A percentile compares a stretch with the other conserved stretches of the same genome.
These are phyloP conservation scores for Spermophilus dauricus DNA, from an alignment of 2,113 vertebrate species.

Conservation along the genomic window DNA sequence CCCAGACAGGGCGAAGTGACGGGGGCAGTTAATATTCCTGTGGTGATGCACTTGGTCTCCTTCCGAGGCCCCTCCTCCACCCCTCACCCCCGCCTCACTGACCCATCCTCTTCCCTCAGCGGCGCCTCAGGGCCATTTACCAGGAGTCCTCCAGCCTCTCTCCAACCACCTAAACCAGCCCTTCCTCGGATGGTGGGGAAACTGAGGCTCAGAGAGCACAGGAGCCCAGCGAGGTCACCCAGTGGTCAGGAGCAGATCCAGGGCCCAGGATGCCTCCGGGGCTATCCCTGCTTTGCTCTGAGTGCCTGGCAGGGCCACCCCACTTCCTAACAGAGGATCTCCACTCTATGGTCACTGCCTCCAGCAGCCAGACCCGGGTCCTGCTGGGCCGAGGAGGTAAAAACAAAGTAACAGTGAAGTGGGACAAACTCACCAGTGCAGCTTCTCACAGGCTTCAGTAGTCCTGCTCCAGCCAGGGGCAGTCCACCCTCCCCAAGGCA, in stretches of 20 bases:
- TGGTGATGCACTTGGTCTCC: not conserved
- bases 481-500: not conserved
- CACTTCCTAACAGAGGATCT: not conserved
- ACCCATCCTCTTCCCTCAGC: not conserved
- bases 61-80: not conserved
- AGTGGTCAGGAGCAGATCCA: not conserved
- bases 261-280: not conserved
- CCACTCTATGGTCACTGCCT: not conserved
- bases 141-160: not conserved
- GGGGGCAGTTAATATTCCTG: constrained; percentile 1
- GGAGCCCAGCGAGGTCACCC: not conserved
- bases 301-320: not conserved
- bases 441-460: not conserved
- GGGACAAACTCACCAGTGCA: not conserved
- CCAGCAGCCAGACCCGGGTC: not conserved
- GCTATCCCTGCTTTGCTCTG: not conserved
- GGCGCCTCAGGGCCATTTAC: not conserved
- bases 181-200: not conserved
- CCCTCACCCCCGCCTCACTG: not conserved
- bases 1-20: not conserved
- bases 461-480: not conserved
- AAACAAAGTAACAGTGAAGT: not conserved
- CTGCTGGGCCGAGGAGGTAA: not conserved
- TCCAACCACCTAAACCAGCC: not conserved
- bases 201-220: not conserved